Evolutionary conservation across 2,888 invertebrate species (phyloP).

Genomic region (Peribatodes rhomboidaria): DNA sequence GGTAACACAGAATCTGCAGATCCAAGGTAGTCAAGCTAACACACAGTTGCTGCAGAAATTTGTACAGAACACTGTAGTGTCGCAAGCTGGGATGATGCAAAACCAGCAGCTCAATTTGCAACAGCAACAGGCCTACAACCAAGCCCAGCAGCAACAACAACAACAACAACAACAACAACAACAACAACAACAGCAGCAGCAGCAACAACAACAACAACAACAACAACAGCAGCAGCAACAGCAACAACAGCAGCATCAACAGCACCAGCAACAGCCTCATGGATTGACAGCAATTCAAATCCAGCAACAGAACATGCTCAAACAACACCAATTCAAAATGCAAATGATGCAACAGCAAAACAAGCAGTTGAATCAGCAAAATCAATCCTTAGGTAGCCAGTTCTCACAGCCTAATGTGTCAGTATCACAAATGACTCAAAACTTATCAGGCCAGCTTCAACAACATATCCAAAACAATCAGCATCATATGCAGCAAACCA

Average conservation of each 20-base stretch:
- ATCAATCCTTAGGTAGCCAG: slow-evolving; percentile 56
- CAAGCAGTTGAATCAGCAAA: slow-evolving; percentile 64
- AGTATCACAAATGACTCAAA: slow-evolving; percentile 78
- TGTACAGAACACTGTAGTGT: slow-evolving; percentile 72
- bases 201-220: slow-evolving; percentile 62
- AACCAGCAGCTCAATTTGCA: slow-evolving; percentile 73
- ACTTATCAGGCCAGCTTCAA: slow-evolving; percentile 74
- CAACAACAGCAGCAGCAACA: slow-evolving; percentile 58
- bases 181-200: slow-evolving; percentile 50
- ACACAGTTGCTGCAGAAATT: slow-evolving; percentile 77
- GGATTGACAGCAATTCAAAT: slow-evolving; percentile 80
- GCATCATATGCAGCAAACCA: slow-evolving; percentile 77
- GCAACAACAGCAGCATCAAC: slow-evolving; percentile 72
- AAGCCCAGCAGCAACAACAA: slow-evolving; percentile 58
- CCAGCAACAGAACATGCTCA: slow-evolving; percentile 85
- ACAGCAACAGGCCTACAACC: slow-evolving; percentile 65
- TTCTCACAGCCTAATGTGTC: slow-evolving; percentile 78
- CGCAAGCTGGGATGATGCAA: slow-evolving; percentile 70
- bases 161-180: slow-evolving; percentile 47
- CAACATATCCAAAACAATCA: slow-evolving; percentile 77
- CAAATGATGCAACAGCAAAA: slow-evolving; percentile 79
- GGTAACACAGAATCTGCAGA: slow-evolving; percentile 78
- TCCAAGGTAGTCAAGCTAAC: slow-evolving; percentile 75
- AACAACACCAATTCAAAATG: slow-evolving; percentile 87
- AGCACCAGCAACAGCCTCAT: slow-evolving; percentile 71